Percentiles rank a stretch among this genome's conserved stretches.
These are phyloP conservation scores for Cisticola juncidis DNA, from an alignment of 2,113 vertebrate genomes.

Conservation along the genomic window DNA sequence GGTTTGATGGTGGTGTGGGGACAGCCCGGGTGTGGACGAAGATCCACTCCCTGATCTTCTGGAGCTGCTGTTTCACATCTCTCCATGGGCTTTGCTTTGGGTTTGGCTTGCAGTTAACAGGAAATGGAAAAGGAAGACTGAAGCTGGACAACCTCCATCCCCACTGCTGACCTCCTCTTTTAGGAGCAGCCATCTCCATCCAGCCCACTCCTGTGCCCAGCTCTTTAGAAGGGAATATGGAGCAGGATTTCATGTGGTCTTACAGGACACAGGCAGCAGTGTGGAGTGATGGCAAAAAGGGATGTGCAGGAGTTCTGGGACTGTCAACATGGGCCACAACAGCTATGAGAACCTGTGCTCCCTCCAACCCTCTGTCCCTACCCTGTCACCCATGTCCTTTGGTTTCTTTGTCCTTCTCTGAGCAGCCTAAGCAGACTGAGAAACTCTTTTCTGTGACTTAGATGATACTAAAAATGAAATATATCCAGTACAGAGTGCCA, in stretches of 20 bases:
- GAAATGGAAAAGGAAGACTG: not conserved
- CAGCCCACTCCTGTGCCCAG: not conserved
- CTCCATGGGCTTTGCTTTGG: not conserved
- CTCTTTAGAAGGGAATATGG: not conserved
- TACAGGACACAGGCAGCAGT: not conserved
- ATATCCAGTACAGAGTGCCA: not conserved
- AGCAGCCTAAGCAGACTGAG: not conserved
- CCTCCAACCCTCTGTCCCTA: not conserved
- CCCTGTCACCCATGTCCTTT: not conserved
- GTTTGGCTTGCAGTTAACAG: not conserved
- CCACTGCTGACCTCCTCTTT: not conserved
- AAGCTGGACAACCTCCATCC: not conserved
- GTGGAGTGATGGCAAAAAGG: not conserved
- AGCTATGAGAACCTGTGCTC: not conserved
- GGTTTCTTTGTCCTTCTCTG: not conserved
- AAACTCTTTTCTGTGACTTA: not conserved
- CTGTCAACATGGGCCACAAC: not conserved
- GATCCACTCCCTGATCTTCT: not conserved
- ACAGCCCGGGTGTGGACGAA: not conserved
- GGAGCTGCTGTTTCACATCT: not conserved
- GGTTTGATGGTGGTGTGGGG: not conserved
- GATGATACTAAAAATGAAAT: not conserved
- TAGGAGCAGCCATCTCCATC: not conserved
- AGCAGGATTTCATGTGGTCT: not conserved
- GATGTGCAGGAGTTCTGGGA: not conserved